A percentile compares a stretch with the other conserved stretches of the same genome.
phyloP scores from a whole-genome alignment of 2,888 invertebrate genomes.

The Mythimna loreyi region DNA sequence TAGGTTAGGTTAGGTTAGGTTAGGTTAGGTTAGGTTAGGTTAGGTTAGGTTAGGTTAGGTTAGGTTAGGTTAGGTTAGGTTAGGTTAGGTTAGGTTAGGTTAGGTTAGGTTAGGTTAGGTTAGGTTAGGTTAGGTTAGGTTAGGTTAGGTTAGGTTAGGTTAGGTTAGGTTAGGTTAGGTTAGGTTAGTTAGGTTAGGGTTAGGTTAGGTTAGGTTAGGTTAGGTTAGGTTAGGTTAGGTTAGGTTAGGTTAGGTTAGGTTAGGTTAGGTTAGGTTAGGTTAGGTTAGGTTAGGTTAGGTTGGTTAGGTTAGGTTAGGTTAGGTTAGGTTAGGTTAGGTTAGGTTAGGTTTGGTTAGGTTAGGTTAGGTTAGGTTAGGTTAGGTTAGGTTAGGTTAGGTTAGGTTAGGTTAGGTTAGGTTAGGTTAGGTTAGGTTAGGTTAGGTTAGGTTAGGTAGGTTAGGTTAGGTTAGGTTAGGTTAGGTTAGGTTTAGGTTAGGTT shows the following conservation, averaged over 20 bases:
- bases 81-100: conserved; percentile 37
- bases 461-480: conserved; percentile 26
- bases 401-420: conserved; percentile 25
- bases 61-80: no score
- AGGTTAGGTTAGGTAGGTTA: conserved; percentile 23
- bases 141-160: conserved; percentile 34
- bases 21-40: no score
- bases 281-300: conserved; percentile 38
- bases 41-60: no score
- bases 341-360: conserved; percentile 12
- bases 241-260: conserved; percentile 36
- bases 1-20: no score
- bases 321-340: conserved; percentile 32
- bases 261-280: conserved; percentile 37
- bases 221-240: conserved; percentile 38
- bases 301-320: conserved; percentile 24
- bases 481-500: conserved; percentile 20
- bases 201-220: conserved; percentile 37
- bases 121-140: no score
- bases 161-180: conserved; percentile 10
- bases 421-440: conserved; percentile 16
- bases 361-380: conserved; percentile 23
- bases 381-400: conserved; percentile 24
- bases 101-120: conserved; percentile 36
- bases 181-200: conserved; percentile 36